These are phyloP conservation scores for Alsophila aescularia DNA, from an alignment of 2,888 invertebrate genomes.

Conservation along the genomic window DNA sequence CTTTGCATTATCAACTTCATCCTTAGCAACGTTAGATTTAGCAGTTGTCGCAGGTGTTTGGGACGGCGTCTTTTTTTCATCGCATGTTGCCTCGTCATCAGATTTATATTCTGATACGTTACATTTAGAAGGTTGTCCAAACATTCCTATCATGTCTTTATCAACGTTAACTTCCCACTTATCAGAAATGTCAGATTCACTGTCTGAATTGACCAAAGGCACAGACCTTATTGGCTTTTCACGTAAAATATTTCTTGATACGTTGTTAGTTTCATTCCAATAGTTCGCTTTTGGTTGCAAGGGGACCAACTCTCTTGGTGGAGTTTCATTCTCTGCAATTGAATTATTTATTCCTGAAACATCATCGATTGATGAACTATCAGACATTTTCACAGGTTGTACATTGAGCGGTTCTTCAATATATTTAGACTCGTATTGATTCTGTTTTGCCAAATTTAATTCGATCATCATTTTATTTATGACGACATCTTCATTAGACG, in stretches of 20 bases:
- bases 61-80: neutral
- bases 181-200: slow-evolving; percentile 29
- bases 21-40: neutral
- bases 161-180: slow-evolving; percentile 56
- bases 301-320: slow-evolving; percentile 8
- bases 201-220: slow-evolving; percentile 48
- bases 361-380: slow-evolving; percentile 33
- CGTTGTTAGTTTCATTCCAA: neutral
- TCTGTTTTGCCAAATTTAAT: slow-evolving; percentile 70
- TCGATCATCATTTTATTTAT: slow-evolving; percentile 81
- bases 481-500: slow-evolving; percentile 60
- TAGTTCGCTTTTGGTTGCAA: neutral
- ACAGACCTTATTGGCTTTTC: slow-evolving; percentile 57
- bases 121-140: slow-evolving; percentile 5
- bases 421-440: slow-evolving; percentile 54
- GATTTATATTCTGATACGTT: slow-evolving; percentile 5
- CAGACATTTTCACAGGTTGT: slow-evolving; percentile 28
- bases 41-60: neutral
- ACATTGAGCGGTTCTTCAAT: slow-evolving; percentile 48
- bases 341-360: slow-evolving; percentile 7
- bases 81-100: neutral
- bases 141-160: slow-evolving; percentile 40
- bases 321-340: neutral
- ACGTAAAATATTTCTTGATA: slow-evolving; percentile 11
- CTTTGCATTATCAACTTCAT: neutral